These are phyloP conservation scores for Strigamia transsilvanica DNA, from an alignment of 2,888 invertebrate species.

Conservation along the genomic window DNA sequence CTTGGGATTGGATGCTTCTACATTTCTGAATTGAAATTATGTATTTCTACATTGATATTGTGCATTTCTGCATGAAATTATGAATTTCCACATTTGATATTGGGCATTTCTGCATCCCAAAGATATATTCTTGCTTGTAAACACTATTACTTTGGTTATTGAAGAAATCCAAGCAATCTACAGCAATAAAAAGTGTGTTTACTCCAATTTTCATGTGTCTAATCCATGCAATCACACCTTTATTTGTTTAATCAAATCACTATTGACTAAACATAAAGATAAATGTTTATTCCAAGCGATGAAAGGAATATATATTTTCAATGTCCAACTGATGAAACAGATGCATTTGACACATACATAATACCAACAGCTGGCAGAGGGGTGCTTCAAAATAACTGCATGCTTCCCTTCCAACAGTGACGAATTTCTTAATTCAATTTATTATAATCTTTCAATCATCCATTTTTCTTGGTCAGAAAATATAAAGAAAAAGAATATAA, in stretches of 20 bases:
- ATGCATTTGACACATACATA: slow-evolving; percentile 12
- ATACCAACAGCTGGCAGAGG: slow-evolving; percentile 41
- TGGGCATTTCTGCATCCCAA: too few species aligned
- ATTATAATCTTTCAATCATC: background rate
- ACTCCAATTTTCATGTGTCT: too few species aligned
- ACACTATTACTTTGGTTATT: too few species aligned
- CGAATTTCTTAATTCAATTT: slow-evolving; percentile 16
- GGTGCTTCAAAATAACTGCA: slow-evolving; percentile 1
- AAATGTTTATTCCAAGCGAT: background rate
- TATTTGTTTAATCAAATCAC: background rate
- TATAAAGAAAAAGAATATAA: background rate
- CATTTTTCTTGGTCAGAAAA: background rate
- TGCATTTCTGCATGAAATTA: too few species aligned
- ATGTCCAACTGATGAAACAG: slow-evolving; percentile 1
- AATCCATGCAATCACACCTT: background rate
- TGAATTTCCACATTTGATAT: too few species aligned
- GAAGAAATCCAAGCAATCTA: too few species aligned
- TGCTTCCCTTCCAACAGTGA: background rate
- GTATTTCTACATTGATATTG: too few species aligned
- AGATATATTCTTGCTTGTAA: too few species aligned
- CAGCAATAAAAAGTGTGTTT: too few species aligned
- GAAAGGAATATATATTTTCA: background rate
- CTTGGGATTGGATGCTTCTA: too few species aligned
- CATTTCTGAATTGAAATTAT: too few species aligned
- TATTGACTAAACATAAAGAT: background rate